Evolutionary conservation across 2,888 invertebrate species (phyloP), one percentile per base, ranked within the genome.

Genomic region (Drosophila mimetica): DNA sequence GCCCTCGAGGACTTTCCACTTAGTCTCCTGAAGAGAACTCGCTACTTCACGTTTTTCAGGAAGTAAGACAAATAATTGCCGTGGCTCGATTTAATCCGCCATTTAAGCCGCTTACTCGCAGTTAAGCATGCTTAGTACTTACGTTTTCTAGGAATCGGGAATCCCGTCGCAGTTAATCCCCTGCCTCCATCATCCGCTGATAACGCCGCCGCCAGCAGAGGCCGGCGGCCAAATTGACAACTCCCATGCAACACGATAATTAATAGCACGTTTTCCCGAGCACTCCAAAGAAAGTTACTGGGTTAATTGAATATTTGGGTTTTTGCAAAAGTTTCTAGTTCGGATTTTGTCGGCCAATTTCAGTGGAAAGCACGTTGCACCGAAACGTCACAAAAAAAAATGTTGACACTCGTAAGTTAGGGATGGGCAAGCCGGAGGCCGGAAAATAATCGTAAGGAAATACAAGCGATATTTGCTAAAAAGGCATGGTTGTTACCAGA

Each of bases 191-290:
- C n/a, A n/a, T n/a, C n/a, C 36, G 20, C 3, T 18, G 60, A 60
- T 60, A 65, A 65, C 63, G 63, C 63, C 63, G 63, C 63, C 63
- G 63, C 63, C 63, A 64, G 63, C 63, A 22, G 3, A 11, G 61
- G 63, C 63, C 63, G 63, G 63, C 63, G 63, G 63, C 63, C 16
- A 13, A 60, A 28, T 8, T 9, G 7, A 13, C 60, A 18, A 20
- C 37, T 54, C 36, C 57, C 57, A 60, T 42, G 61, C 60, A 60
- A 60, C 60, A 11, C 60, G 44, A 60, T 60, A 28, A n/a, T 30
- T 13, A 16, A 2, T 14, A 11, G 25, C 22, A 14, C 11, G 14
- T 60, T 30, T 2, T 16, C 13, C 11, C 13, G 5, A 18, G 11
- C 1, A 16, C 8, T 4, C 2, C 18, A 2, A 4, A 13, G 6